Evolutionary conservation across 2,797 vertebrate species (phyloP).

Genomic region (Gymnoscopelus braueri): DNA sequence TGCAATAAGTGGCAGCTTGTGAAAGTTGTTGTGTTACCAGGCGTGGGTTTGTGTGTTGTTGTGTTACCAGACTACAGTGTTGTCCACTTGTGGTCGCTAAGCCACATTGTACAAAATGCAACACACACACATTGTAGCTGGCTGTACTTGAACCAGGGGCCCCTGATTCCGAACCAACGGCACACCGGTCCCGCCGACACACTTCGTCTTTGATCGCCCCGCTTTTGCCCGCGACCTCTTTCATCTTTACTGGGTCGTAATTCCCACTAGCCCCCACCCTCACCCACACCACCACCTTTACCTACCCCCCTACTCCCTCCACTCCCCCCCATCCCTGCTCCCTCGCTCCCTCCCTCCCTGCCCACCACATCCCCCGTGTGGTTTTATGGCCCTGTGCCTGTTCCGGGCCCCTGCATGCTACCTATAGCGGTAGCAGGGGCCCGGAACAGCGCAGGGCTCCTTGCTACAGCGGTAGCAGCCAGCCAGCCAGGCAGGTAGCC

Average conservation of each 20-base stretch:
- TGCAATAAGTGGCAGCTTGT: constrained; percentile 80
- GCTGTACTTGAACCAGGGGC: constrained; percentile 49
- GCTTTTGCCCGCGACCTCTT: constrained; percentile 72
- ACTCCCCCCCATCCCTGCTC: neutral
- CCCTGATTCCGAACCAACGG: constrained; percentile 75
- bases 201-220: constrained; percentile 83
- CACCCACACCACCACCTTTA: constrained; percentile 26
- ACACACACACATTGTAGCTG: constrained; percentile 18
- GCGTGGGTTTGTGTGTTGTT: neutral
- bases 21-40: constrained; percentile 54
- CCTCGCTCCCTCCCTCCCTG: constrained; percentile 37
- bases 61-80: constrained; percentile 74
- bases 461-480: constrained; percentile 54
- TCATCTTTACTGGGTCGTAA: constrained; percentile 88
- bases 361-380: constrained; percentile 46
- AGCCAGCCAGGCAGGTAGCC: constrained; percentile 63
- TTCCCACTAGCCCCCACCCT: constrained; percentile 68
- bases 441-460: constrained; percentile 5
- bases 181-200: constrained; percentile 74
- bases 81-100: constrained; percentile 72
- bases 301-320: constrained; percentile 3
- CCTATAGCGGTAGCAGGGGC: too few species aligned
- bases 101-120: constrained; percentile 66
- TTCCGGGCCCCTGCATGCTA: constrained; percentile 31
- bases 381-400: constrained; percentile 72